phyloP scores from a whole-genome alignment of 2,797 vertebrate genomes.

The Fistularia commersonii region DNA sequence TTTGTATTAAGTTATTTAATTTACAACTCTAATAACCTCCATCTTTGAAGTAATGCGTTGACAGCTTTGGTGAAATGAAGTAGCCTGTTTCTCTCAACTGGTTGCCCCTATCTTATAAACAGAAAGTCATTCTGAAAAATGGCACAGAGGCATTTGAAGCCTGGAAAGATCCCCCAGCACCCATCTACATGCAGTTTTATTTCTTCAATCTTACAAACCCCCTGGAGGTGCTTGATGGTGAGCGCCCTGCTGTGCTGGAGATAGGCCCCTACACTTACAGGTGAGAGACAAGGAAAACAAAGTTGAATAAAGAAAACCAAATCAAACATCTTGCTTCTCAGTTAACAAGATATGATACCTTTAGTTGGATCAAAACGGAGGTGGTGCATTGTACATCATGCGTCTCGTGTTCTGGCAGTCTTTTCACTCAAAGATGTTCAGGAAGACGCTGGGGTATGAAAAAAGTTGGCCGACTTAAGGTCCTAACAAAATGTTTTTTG shows the following conservation, averaged over 20 bases:
- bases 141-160: conserved; percentile 82
- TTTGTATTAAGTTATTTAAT: too few species aligned
- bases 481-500: neutral
- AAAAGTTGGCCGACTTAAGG: neutral
- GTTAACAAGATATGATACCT: too few species aligned
- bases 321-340: neutral
- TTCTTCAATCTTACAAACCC: conserved; percentile 95
- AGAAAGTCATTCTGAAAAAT: conserved; percentile 87
- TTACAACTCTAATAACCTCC: too few species aligned
- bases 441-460: too few species aligned
- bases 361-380: too few species aligned
- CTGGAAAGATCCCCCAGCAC: conserved; percentile 87
- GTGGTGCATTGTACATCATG: too few species aligned
- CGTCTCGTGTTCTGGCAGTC: too few species aligned
- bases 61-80: neutral
- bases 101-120: conserved; percentile 22
- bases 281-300: conserved; percentile 59
- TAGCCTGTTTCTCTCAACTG: neutral
- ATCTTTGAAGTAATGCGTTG: too few species aligned
- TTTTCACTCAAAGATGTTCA: too few species aligned
- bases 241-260: conserved; percentile 81
- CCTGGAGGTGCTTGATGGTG: conserved; percentile 82
- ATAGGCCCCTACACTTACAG: conserved; percentile 94
- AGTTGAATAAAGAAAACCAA: neutral
- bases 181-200: conserved; percentile 94